Conservation (phyloP, 2,888 invertebrate species). For the Mylabris sibirica region DNA sequence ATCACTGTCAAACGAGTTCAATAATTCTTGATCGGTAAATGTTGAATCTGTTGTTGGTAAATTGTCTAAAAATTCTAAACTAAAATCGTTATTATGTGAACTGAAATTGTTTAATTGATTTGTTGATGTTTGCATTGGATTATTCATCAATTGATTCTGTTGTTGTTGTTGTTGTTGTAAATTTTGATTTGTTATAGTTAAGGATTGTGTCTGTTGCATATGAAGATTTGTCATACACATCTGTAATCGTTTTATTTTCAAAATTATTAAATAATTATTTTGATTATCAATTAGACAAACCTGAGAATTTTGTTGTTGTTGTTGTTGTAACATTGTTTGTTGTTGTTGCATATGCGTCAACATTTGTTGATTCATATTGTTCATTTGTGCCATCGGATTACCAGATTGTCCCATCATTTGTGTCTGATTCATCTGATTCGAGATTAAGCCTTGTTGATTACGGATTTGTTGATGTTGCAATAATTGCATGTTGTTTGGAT, state of each 20-base stretch:
- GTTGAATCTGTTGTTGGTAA: slow-evolving; percentile 78
- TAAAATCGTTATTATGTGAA: slow-evolving; percentile 72
- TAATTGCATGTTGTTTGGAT: slow-evolving; percentile 55
- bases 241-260: slow-evolving; percentile 50
- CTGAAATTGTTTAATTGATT: slow-evolving; percentile 62
- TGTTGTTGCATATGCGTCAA: slow-evolving; percentile 64
- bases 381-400: slow-evolving; percentile 57
- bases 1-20: slow-evolving; percentile 83
- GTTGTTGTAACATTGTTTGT: slow-evolving; percentile 61
- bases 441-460: slow-evolving; percentile 58
- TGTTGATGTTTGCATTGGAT: slow-evolving; percentile 35
- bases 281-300: slow-evolving; percentile 45
- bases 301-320: slow-evolving; percentile 59
- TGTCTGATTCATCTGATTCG: slow-evolving; percentile 48
- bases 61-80: slow-evolving; percentile 86
- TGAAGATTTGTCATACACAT: slow-evolving; percentile 72
- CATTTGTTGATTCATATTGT: slow-evolving; percentile 63
- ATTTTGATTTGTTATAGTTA: slow-evolving; percentile 63
- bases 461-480: slow-evolving; percentile 63
- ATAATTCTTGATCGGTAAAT: slow-evolving; percentile 82
- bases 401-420: slow-evolving; percentile 51
- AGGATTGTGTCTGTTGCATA: slow-evolving; percentile 74
- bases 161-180: slow-evolving; percentile 49
- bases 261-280: slow-evolving; percentile 25
- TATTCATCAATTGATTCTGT: slow-evolving; percentile 54